These are phyloP conservation scores for Thereva unica DNA, from an alignment of 2,888 invertebrate genomes.

Conservation along the genomic window DNA sequence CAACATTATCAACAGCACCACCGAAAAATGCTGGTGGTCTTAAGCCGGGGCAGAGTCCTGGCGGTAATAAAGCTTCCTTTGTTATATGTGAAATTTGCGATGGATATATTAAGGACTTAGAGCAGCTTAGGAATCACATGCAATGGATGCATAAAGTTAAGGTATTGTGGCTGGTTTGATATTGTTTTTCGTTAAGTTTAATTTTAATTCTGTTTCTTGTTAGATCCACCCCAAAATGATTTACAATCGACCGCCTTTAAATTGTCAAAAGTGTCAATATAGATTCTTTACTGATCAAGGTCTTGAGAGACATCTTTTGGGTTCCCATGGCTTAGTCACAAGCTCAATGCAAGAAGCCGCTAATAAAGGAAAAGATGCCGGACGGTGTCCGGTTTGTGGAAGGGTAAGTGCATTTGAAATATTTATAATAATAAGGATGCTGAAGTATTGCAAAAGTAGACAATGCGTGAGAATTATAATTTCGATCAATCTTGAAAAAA, in stretches of 20 bases:
- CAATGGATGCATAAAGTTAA: constrained; percentile 98
- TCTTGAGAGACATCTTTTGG: constrained; percentile 89
- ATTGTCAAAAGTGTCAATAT: constrained; percentile 95
- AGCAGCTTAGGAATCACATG: constrained; percentile 93
- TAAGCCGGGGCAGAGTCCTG: constrained; percentile 59
- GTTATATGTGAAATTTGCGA: constrained; percentile 97
- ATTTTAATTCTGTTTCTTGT: constrained; percentile 11
- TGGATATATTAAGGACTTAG: constrained; percentile 93
- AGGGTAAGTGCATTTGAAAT: constrained; percentile 68
- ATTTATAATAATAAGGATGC: background rate
- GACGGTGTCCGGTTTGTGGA: constrained; percentile 93
- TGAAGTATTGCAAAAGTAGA: no score
- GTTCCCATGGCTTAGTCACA: constrained; percentile 92
- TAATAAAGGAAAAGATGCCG: constrained; percentile 91
- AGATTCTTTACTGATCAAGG: constrained; percentile 98
- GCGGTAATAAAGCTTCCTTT: constrained; percentile 73
- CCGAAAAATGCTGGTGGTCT: constrained; percentile 60
- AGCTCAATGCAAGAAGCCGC: constrained; percentile 96
- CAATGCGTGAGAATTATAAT: no score
- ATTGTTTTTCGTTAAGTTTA: background rate
- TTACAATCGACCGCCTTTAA: constrained; percentile 89
- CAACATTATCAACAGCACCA: constrained; percentile 79
- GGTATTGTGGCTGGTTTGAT: constrained; percentile 45
- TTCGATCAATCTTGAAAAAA: no score
- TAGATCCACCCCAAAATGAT: constrained; percentile 93